phyloP scores from a whole-genome alignment of 2,113 vertebrate species.

The Zosterops borbonicus region DNA sequence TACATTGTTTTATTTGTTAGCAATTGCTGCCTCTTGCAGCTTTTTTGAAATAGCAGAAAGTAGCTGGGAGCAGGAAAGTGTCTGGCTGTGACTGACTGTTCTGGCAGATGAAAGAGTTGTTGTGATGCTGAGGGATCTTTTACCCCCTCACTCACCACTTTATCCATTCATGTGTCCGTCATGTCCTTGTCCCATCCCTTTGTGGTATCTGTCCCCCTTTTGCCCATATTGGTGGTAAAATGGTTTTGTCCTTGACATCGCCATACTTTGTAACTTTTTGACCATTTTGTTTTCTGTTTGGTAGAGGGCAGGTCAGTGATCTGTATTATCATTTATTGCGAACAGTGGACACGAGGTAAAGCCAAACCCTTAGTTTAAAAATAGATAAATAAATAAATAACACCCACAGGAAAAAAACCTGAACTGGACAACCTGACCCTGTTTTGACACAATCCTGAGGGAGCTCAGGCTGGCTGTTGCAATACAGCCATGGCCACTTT shows the following conservation, averaged over 20 bases:
- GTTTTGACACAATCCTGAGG: not conserved
- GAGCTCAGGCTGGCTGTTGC: not conserved
- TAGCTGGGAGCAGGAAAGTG: not conserved
- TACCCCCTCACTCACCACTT: not conserved
- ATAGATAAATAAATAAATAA: not conserved
- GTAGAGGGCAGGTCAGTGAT: not conserved
- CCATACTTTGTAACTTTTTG: not conserved
- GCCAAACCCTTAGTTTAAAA: not conserved
- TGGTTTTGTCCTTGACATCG: not conserved
- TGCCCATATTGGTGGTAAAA: not conserved
- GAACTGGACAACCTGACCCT: not conserved
- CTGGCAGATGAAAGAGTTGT: not conserved
- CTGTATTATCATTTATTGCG: not conserved
- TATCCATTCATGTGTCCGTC: not conserved
- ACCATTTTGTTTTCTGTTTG: not conserved
- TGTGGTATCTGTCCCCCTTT: not conserved
- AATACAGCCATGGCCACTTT: rapidly evolving
- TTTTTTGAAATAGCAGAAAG: not conserved
- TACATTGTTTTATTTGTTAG: not conserved
- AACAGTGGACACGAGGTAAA: not conserved
- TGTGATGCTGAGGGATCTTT: not conserved
- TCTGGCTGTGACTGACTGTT: not conserved
- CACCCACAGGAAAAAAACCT: rapidly evolving
- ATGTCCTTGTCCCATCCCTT: not conserved
- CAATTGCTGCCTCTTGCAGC: not conserved